Conservation (phyloP, 2,888 invertebrate species). For the Heliconius aoede region DNA sequence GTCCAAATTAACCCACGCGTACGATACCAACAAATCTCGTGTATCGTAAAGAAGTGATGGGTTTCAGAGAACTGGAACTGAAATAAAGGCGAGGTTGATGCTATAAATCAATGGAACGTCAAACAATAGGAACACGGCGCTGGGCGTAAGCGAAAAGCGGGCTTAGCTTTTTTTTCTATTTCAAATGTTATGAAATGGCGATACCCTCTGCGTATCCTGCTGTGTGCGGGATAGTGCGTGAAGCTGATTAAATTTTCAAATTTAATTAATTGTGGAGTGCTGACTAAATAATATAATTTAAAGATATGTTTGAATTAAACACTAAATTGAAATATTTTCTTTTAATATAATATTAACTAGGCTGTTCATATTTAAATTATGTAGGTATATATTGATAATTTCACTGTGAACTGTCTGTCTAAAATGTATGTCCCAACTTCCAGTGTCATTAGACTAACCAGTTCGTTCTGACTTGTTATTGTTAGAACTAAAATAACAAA, state of each 20-base stretch:
- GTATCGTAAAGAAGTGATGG: slow-evolving; percentile 67
- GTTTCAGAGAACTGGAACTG: slow-evolving; percentile 64
- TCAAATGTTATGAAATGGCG: too few relatives aligned
- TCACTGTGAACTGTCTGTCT: background rate
- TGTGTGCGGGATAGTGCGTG: too few relatives aligned
- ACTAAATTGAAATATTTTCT: too few relatives aligned
- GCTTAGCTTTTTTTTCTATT: background rate
- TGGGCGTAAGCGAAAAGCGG: slow-evolving; percentile 46
- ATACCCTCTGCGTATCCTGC: too few relatives aligned
- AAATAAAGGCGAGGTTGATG: slow-evolving; percentile 56
- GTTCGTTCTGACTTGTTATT: slow-evolving; percentile 1
- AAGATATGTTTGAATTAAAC: too few relatives aligned
- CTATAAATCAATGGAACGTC: slow-evolving; percentile 63
- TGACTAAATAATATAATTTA: too few relatives aligned
- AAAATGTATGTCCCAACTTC: background rate
- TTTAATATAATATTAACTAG: too few relatives aligned
- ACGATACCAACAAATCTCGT: slow-evolving; percentile 63
- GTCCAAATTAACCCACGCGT: slow-evolving; percentile 50
- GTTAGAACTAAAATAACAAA: background rate
- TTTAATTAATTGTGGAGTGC: too few relatives aligned
- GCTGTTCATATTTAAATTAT: too few relatives aligned
- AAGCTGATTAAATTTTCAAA: too few relatives aligned
- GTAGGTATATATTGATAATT: background rate
- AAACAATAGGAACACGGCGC: slow-evolving; percentile 55
- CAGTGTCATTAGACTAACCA: background rate